Evolutionary conservation across 2,888 invertebrate genomes (phyloP).

Genomic region (Acrobasis suavella): DNA sequence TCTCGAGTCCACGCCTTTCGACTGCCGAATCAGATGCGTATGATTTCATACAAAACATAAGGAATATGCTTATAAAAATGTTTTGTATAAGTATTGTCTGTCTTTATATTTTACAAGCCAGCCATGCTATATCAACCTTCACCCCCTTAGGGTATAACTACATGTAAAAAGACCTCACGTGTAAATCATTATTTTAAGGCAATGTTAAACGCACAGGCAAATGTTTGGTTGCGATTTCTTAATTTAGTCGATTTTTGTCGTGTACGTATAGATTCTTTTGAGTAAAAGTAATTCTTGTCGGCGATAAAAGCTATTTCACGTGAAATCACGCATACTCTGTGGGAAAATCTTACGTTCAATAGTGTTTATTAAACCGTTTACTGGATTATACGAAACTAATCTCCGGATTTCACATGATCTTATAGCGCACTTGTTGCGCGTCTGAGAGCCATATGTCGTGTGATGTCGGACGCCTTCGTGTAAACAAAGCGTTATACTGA

Average conservation of each 20-base stretch:
- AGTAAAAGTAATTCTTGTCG: background rate
- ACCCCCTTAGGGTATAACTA: too few relatives aligned
- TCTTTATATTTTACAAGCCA: background rate
- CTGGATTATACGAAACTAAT: conserved; percentile 31
- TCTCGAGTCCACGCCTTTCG: conserved; percentile 49
- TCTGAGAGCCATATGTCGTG: conserved; percentile 43
- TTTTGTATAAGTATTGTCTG: background rate
- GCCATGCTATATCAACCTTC: too few relatives aligned
- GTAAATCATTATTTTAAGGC: too few relatives aligned
- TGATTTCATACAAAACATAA: background rate
- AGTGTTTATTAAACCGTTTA: conserved; percentile 39
- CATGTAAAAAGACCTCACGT: too few relatives aligned
- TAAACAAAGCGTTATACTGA: conserved; percentile 76
- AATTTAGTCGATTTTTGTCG: too few relatives aligned
- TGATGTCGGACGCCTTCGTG: conserved; percentile 53
- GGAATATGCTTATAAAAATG: background rate
- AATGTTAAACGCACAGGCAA: too few relatives aligned
- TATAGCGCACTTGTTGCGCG: conserved; percentile 34
- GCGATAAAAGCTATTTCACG: background rate
- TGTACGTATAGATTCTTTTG: too few relatives aligned
- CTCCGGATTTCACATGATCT: conserved; percentile 23
- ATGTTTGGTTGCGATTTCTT: too few relatives aligned
- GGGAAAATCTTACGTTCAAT: background rate
- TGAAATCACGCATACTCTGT: background rate
- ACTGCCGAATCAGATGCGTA: conserved; percentile 9